phyloP scores from a whole-genome alignment of 1,140 invertebrate species.

The Drosophila pseudoobscura region DNA sequence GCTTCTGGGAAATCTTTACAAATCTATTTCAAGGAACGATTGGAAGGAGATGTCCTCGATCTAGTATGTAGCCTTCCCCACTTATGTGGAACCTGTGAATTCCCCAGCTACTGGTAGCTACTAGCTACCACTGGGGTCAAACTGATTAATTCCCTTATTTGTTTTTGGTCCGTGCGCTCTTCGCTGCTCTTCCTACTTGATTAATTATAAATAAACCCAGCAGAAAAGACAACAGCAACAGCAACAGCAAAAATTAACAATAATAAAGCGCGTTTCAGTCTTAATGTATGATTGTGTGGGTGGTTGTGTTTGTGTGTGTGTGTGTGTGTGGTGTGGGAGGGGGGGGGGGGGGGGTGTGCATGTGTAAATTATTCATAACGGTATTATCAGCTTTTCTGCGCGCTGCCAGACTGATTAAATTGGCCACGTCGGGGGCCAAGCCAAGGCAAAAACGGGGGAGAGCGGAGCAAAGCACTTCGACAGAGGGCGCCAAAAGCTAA shows the following conservation, averaged over 20 bases:
- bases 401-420: constrained; percentile 71
- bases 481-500: constrained; percentile 43
- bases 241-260: constrained; percentile 24
- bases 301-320: neutral
- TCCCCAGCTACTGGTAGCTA: too few species aligned
- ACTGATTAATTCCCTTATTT: constrained; percentile 7
- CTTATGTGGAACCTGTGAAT: too few species aligned
- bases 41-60: too few species aligned
- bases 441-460: constrained; percentile 7
- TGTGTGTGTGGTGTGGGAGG: constrained; percentile 18
- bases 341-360: constrained; percentile 20
- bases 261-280: constrained; percentile 40
- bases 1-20: neutral
- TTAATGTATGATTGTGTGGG: neutral
- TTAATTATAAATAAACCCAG: constrained; percentile 72
- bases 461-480: neutral
- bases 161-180: constrained; percentile 14
- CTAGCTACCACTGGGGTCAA: too few species aligned
- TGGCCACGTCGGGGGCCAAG: constrained; percentile 25
- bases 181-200: constrained; percentile 17
- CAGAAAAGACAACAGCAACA: constrained; percentile 24
- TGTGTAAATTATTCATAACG: constrained; percentile 75
- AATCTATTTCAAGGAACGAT: too few species aligned
- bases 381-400: constrained; percentile 74
- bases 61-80: too few species aligned